Base-by-base conservation (phyloP, 2,888 invertebrate genomes). In the Dysmachus trigonus region DNA sequence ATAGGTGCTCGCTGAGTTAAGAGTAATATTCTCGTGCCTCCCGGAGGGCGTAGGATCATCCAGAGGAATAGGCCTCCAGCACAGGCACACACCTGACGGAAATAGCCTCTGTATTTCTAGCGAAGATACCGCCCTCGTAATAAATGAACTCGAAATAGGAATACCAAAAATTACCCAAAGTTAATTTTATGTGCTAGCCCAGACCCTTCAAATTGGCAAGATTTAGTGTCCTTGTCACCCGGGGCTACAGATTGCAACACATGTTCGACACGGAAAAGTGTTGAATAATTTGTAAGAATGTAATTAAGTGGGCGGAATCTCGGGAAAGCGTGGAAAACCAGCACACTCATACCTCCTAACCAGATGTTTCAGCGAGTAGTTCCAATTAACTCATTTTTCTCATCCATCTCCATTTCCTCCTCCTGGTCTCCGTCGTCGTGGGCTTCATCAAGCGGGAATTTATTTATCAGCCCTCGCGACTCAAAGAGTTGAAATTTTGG, bases 231-330 rank as follows among this genome's bases (percentile, higher is more conserved):
- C 76, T 53, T 86, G 85, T 77, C 86, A 76, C 76, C 85, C 53
- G 51, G 51, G 22, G 41, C 38, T 87, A 86, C 85, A 74, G 85
- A 87, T 86, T 85, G 72, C 72, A 84, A 85, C 86, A 87, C 18
- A 86, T 87, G 87, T 86, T 86, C 73, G 77, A 86, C 86, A 87
- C 71, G 74, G 51, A 85, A 86, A 86, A 86, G 84, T 87, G 86
- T 86, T 87, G 84, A 86, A 86, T 87, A 87, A 87, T 87, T 87
- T 87, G 87, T 86, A 84, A 77, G 84, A 79, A 84, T 85, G 83
- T 87, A 87, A 87, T 87, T 87, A 86, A 86, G 86, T 86, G 86
- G 87, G 86, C 83, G 84, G 86, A 85, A 85, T 85, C 74, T 30
- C 72, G 72, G 72, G 27, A 83, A 41, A 72, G 71, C 83, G 41